These are phyloP conservation scores for Dasyornis broadbenti DNA, from an alignment of 2,113 vertebrate species.

Conservation along the genomic window DNA sequence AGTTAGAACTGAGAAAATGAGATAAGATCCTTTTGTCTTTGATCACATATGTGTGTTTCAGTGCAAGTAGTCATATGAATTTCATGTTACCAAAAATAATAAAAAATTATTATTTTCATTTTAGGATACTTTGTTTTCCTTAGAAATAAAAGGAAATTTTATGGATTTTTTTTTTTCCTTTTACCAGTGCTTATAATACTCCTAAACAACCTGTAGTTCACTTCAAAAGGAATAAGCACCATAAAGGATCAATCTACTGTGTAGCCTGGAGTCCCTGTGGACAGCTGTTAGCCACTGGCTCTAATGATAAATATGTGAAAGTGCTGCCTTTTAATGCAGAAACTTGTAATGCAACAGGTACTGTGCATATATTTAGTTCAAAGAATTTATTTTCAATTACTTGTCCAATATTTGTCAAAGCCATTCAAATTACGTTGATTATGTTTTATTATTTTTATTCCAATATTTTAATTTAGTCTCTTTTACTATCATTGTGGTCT, in stretches of 20 bases:
- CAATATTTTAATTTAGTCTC: not conserved
- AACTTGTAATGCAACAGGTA: conserved; percentile 94
- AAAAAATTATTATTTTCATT: not conserved
- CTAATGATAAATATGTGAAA: conserved; percentile 98
- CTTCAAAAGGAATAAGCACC: conserved; percentile 98
- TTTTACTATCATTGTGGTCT: not conserved
- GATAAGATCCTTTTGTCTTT: not conserved
- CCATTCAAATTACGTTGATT: not conserved
- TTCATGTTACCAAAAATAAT: not conserved
- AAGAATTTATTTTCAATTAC: not conserved
- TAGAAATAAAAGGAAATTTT: not conserved
- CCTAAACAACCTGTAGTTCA: conserved; percentile 86
- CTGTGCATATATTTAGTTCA: not conserved
- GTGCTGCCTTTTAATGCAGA: conserved; percentile 94
- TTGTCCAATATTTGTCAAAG: not conserved
- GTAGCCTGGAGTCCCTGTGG: conserved; percentile 98
- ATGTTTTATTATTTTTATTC: not conserved
- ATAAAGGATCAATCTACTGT: conserved; percentile 98
- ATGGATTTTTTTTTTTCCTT: not conserved
- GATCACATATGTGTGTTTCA: not conserved
- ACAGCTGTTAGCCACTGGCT: conserved; percentile 92
- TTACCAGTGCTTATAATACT: conserved; percentile 69
- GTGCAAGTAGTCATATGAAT: not conserved
- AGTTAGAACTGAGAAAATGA: not conserved
- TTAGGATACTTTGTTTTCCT: not conserved